A percentile compares a stretch with the other conserved stretches of the same genome.
These are phyloP conservation scores for Cryptus armator DNA, from an alignment of 2,888 invertebrate species.

Conservation along the genomic window DNA sequence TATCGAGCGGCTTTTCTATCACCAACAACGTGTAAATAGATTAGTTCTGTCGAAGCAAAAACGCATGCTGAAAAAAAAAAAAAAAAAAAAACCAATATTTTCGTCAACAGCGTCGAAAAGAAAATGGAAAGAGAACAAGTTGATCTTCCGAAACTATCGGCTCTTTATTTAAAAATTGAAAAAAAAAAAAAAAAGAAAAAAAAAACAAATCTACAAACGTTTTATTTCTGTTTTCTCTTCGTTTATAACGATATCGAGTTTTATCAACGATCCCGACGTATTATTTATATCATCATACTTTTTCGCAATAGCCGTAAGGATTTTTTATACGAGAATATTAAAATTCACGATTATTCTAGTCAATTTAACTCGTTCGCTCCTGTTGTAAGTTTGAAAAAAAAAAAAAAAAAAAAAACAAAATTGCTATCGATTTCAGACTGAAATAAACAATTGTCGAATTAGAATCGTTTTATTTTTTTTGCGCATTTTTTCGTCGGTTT, in stretches of 20 bases:
- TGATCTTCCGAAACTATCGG: constrained; percentile 27
- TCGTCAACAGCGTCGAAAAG: constrained; percentile 36
- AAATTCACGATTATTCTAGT: constrained; percentile 45
- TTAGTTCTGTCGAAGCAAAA: constrained; percentile 27
- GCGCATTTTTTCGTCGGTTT: background rate
- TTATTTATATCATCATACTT: constrained; percentile 52
- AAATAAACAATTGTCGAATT: constrained; percentile 9
- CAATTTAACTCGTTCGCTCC: constrained; percentile 39
- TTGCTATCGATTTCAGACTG: background rate
- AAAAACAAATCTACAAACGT: background rate
- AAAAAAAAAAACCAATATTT: background rate
- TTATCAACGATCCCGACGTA: constrained; percentile 50
- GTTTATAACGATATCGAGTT: constrained; percentile 39
- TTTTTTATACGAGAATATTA: constrained; percentile 54
- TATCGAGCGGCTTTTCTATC: constrained; percentile 41
- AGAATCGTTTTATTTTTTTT: constrained; percentile 13
- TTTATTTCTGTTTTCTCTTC: constrained; percentile 65
- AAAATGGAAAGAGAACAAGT: constrained; percentile 52
- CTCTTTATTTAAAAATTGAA: constrained; percentile 38
- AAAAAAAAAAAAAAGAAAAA: background rate
- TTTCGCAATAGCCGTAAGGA: constrained; percentile 47
- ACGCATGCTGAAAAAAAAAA: constrained; percentile 27
- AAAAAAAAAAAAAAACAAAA: no score
- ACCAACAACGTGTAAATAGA: constrained; percentile 46
- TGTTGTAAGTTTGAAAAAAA: background rate